Percentiles rank a stretch among this genome's conserved stretches.
Evolutionary conservation across 2,113 vertebrate species (phyloP).

Genomic region (Sphyrna mokarran): DNA sequence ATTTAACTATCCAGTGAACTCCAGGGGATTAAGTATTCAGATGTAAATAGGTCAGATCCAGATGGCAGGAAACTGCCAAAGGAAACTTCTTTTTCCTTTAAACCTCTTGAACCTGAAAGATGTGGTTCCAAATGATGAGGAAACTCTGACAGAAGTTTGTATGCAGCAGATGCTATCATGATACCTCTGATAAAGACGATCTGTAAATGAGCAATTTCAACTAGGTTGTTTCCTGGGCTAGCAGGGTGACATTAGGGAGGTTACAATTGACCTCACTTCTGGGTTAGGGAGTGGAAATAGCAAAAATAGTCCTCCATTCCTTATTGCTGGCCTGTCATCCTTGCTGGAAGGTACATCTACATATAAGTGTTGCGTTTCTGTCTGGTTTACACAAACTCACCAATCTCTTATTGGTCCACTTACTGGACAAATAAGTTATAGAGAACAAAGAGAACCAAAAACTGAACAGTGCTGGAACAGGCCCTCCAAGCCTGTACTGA

Average conservation of each 20-base stretch:
- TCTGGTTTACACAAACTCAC: too few species aligned
- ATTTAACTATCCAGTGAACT: constrained; percentile 44
- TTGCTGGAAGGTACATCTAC: neutral
- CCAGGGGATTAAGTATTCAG: constrained; percentile 66
- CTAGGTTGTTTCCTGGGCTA: neutral
- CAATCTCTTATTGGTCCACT: too few species aligned
- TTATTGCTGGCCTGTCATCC: neutral
- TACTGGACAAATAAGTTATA: too few species aligned
- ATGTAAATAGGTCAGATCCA: constrained; percentile 74
- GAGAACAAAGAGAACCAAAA: too few species aligned
- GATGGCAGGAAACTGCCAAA: constrained; percentile 81
- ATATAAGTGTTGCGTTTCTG: neutral
- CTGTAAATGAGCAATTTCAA: neutral
- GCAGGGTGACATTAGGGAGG: neutral
- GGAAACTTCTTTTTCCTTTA: constrained; percentile 60
- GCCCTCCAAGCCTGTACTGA: too few species aligned
- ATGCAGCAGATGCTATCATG: neutral
- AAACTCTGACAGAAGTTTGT: neutral
- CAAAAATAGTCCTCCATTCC: neutral
- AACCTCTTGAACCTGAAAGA: neutral
- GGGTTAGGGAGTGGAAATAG: neutral
- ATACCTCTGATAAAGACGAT: neutral
- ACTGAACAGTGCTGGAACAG: too few species aligned
- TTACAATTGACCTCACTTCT: neutral
- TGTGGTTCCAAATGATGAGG: neutral